A percentile compares a stretch with the other conserved stretches of the same genome.
Conservation (phyloP, 1,140 invertebrate genomes). For the Ceratosolen solmsi region DNA sequence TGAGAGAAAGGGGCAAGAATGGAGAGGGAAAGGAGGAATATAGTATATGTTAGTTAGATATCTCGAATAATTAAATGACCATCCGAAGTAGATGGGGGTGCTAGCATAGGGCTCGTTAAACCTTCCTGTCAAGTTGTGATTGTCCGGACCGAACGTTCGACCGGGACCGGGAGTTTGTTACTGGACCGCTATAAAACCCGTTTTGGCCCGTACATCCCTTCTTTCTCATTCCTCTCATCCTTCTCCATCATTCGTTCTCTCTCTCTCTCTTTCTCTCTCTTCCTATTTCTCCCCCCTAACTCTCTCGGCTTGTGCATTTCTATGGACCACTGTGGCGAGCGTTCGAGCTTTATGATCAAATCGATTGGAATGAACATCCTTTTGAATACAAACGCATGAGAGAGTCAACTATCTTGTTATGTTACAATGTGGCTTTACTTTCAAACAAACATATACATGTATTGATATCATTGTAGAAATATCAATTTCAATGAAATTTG, state of each 20-base stretch:
- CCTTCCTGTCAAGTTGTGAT: slow-evolving; percentile 73
- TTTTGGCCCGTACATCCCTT: slow-evolving; percentile 57
- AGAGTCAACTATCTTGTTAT: not conserved
- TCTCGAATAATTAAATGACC: slow-evolving; percentile 75
- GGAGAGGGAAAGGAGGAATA: slow-evolving; percentile 36
- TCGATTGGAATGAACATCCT: slow-evolving; percentile 54
- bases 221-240: slow-evolving; percentile 23
- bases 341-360: slow-evolving; percentile 68
- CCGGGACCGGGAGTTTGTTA: slow-evolving; percentile 56
- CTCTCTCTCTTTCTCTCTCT: slow-evolving; percentile 21
- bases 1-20: slow-evolving; percentile 31
- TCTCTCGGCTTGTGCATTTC: slow-evolving; percentile 14
- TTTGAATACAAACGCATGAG: not conserved
- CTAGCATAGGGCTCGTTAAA: slow-evolving; percentile 73
- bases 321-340: slow-evolving; percentile 38
- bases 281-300: slow-evolving; percentile 9
- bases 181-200: slow-evolving; percentile 69
- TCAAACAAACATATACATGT: not conserved
- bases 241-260: not conserved
- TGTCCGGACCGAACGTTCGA: slow-evolving; percentile 66
- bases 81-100: slow-evolving; percentile 64
- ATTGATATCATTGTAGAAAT: not conserved
- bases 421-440: not conserved
- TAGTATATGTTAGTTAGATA: slow-evolving; percentile 60
- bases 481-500: not conserved